Evolutionary conservation across 2,113 vertebrate species (phyloP).

Genomic region (Crotalus helleri): DNA sequence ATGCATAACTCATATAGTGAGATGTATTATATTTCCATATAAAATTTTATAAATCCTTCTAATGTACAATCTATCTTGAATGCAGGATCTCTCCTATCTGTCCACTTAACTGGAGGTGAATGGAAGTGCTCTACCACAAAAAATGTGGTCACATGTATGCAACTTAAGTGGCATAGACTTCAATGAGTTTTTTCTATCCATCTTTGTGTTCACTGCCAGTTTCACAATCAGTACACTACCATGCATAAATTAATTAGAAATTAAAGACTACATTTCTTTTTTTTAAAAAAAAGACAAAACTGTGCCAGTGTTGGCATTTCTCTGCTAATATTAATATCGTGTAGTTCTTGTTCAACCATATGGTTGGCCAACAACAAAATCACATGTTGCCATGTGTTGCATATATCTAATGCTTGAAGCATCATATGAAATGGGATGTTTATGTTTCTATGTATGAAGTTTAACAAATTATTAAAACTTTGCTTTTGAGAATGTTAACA

Average conservation of each 20-base stretch:
- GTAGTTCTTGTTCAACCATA: background rate
- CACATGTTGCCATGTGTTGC: background rate
- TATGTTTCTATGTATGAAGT: background rate
- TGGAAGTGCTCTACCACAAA: background rate
- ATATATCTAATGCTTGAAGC: background rate
- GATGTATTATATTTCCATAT: background rate
- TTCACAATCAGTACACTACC: background rate
- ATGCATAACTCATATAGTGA: background rate
- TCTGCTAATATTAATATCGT: background rate
- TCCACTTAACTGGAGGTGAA: background rate
- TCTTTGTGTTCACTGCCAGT: background rate
- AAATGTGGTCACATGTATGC: background rate
- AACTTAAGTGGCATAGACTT: background rate
- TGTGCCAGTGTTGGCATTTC: background rate
- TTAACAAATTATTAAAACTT: background rate
- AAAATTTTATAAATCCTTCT: background rate
- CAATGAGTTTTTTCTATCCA: background rate
- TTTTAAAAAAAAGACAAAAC: background rate
- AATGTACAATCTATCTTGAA: background rate
- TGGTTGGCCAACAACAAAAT: background rate
- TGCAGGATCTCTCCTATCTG: background rate
- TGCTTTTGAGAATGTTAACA: constrained; percentile 30
- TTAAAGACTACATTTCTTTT: background rate
- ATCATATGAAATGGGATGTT: background rate
- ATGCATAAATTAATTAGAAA: background rate